These are phyloP conservation scores for Babylonia areolata DNA, from an alignment of 1,140 invertebrate genomes.

Conservation along the genomic window DNA sequence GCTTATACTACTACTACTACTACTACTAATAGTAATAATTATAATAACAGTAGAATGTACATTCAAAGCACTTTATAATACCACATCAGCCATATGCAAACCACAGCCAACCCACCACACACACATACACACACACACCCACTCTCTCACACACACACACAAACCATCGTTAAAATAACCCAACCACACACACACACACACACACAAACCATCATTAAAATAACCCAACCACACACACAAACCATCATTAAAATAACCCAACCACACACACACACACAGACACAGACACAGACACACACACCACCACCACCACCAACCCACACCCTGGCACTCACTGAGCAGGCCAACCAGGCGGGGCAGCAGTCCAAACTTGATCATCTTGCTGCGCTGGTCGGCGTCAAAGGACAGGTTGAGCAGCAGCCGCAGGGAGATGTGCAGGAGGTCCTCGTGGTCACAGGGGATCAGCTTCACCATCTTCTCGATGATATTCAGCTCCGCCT, in stretches of 20 bases:
- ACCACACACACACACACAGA: neutral
- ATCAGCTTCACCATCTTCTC: slow-evolving; percentile 79
- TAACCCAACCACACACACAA: neutral
- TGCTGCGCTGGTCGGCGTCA: slow-evolving; percentile 88
- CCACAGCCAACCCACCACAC: too few species aligned
- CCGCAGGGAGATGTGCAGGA: slow-evolving; percentile 91
- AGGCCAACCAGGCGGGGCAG: slow-evolving; percentile 92
- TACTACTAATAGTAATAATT: too few species aligned
- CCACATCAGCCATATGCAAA: too few species aligned
- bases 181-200: too few species aligned
- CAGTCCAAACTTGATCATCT: slow-evolving; percentile 93
- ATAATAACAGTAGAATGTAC: too few species aligned
- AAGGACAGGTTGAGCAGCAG: slow-evolving; percentile 98
- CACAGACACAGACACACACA: neutral
- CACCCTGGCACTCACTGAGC: slow-evolving; percentile 84
- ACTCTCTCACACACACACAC: too few species aligned
- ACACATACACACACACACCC: too few species aligned
- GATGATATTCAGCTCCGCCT: slow-evolving; percentile 77
- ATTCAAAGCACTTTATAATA: too few species aligned
- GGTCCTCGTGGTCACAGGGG: slow-evolving; percentile 79
- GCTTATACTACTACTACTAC: too few species aligned
- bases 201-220: too few species aligned
- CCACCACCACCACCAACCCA: neutral
- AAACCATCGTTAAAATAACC: too few species aligned
- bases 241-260: neutral